Evolutionary conservation across 2,797 vertebrate species (phyloP).

Genomic region (Mormyrus proboscirostris): DNA sequence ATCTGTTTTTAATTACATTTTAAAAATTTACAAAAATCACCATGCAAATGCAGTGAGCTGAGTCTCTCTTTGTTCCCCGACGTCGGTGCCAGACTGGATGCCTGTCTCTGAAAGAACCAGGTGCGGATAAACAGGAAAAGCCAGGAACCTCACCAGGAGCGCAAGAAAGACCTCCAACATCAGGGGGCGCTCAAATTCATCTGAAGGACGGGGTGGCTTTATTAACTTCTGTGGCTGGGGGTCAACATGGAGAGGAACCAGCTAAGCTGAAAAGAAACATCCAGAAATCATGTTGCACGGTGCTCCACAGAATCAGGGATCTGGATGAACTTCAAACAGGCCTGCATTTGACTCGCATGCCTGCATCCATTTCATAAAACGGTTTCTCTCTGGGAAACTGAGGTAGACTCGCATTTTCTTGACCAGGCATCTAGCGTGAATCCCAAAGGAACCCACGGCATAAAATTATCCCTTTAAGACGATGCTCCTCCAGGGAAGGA

Average conservation of each 20-base stretch:
- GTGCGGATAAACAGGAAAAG: background rate
- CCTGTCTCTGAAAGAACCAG: background rate
- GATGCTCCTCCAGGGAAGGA: background rate
- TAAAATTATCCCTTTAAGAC: background rate
- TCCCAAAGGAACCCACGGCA: background rate
- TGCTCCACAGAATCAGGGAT: background rate
- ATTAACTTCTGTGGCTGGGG: background rate
- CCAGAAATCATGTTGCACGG: background rate
- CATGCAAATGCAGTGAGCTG: background rate
- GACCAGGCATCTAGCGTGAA: background rate
- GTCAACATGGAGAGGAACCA: background rate
- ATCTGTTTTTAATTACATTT: constrained; percentile 23
- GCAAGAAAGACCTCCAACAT: background rate
- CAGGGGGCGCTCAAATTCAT: background rate
- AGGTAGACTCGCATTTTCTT: background rate
- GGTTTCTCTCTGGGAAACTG: background rate
- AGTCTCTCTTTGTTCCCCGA: background rate
- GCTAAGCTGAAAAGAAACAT: background rate
- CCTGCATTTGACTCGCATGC: background rate
- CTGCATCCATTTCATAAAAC: background rate
- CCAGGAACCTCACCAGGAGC: background rate
- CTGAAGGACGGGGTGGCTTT: background rate
- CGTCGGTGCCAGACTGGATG: background rate
- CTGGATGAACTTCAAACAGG: background rate
- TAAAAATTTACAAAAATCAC: constrained; percentile 19